These are phyloP conservation scores for Chromobotia macracanthus DNA, from an alignment of 2,797 vertebrate species.

Conservation along the genomic window DNA sequence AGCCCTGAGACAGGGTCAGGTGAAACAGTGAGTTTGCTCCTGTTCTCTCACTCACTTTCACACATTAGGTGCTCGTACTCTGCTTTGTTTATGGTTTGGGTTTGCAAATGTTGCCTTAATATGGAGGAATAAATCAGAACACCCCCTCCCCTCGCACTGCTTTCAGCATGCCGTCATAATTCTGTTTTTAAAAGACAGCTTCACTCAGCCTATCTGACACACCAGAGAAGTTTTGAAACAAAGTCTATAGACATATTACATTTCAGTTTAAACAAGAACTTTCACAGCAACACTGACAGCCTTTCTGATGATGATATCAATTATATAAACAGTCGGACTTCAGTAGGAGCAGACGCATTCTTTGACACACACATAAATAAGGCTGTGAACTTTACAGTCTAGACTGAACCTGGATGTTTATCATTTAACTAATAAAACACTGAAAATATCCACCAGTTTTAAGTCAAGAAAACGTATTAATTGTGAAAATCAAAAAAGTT, in stretches of 20 bases:
- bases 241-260: background rate
- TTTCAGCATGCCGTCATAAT: conserved; percentile 27
- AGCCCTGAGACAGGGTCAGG: conserved; percentile 74
- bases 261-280: too few relatives aligned
- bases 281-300: background rate
- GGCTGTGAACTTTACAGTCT: too few relatives aligned
- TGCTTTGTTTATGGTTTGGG: conserved; percentile 60
- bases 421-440: too few relatives aligned
- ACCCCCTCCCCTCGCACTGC: conserved; percentile 13
- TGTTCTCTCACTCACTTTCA: conserved; percentile 67
- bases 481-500: too few relatives aligned
- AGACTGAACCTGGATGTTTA: too few relatives aligned
- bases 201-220: too few relatives aligned
- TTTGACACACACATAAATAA: too few relatives aligned
- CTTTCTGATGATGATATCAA: too few relatives aligned
- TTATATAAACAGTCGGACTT: background rate
- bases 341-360: too few relatives aligned
- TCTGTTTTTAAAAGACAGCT: conserved; percentile 20
- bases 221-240: too few relatives aligned
- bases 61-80: conserved; percentile 59
- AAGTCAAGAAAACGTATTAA: too few relatives aligned
- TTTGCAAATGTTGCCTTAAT: conserved; percentile 71
- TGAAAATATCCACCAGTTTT: too few relatives aligned
- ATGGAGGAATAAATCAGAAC: conserved; percentile 47
- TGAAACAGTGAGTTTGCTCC: conserved; percentile 75